A percentile compares a stretch with the other conserved stretches of the same genome.
These are phyloP conservation scores for Thereva nobilitata DNA, from an alignment of 2,888 invertebrate species.

Conservation along the genomic window DNA sequence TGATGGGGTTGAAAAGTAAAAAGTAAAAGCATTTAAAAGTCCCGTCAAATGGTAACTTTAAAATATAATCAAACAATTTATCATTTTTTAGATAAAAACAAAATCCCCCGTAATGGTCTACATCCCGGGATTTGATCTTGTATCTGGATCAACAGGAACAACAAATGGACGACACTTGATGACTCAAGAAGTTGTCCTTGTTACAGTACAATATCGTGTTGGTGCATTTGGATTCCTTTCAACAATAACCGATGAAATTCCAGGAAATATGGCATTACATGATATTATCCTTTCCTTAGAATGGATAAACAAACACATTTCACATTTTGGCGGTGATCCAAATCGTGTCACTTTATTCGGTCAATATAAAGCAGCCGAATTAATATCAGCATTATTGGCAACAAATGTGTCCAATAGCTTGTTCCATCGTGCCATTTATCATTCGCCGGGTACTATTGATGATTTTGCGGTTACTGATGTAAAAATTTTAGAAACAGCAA, in stretches of 20 bases:
- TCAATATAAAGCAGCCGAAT: conserved; percentile 61
- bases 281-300: conserved; percentile 60
- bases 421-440: conserved; percentile 60
- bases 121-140: conserved; percentile 58
- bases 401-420: conserved; percentile 52
- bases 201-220: conserved; percentile 60
- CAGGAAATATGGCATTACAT: conserved; percentile 62
- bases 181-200: conserved; percentile 60
- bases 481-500: too few relatives aligned
- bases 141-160: conserved; percentile 54
- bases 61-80: too few relatives aligned
- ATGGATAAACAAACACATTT: conserved; percentile 61
- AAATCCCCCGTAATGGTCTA: conserved; percentile 58
- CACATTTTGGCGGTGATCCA: conserved; percentile 61
- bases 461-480: conserved; percentile 56
- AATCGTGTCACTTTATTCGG: conserved; percentile 60
- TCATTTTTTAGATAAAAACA: conserved; percentile 21
- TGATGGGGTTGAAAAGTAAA: too few relatives aligned
- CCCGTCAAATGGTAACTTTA: too few relatives aligned
- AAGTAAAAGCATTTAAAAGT: too few relatives aligned
- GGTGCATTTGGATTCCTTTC: conserved; percentile 62
- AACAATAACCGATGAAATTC: conserved; percentile 58
- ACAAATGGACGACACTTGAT: conserved; percentile 57
- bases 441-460: conserved; percentile 61
- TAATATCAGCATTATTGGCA: conserved; percentile 57